These are phyloP conservation scores for Pardosa pseudoannulata DNA, from an alignment of 2,888 invertebrate genomes.

Conservation along the genomic window DNA sequence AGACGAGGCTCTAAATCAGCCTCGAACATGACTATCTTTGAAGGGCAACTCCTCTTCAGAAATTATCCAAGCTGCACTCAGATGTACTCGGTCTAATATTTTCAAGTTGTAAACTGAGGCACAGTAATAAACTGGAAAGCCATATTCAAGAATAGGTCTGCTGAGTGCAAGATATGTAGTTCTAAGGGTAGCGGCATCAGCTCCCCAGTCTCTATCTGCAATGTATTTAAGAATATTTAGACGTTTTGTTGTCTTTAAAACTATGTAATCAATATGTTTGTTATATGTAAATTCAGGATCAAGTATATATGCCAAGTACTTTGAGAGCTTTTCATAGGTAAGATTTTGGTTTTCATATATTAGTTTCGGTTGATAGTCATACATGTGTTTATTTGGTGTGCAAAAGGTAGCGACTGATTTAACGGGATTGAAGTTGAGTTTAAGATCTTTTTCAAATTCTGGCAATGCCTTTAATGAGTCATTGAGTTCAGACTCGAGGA, in stretches of 20 bases:
- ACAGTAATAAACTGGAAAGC: not conserved
- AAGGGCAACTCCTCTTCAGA: slow-evolving; percentile 10
- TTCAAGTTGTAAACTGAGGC: not conserved
- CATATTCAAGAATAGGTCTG: not conserved
- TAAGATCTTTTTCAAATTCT: not conserved
- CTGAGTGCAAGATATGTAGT: slow-evolving; percentile 4
- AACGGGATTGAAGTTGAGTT: not conserved
- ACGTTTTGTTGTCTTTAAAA: slow-evolving; percentile 8
- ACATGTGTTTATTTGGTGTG: not conserved
- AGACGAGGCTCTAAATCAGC: not conserved
- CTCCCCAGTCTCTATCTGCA: slow-evolving; percentile 18
- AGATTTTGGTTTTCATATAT: not conserved
- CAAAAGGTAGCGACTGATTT: not conserved
- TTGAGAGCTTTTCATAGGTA: not conserved
- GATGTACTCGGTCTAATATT: slow-evolving; percentile 11
- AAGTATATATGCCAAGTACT: not conserved
- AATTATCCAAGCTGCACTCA: slow-evolving; percentile 21
- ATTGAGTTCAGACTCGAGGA: not conserved
- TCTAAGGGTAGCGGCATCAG: not conserved
- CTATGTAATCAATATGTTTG: slow-evolving; percentile 26
- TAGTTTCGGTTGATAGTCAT: not conserved
- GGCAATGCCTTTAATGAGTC: not conserved
- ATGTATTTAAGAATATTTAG: slow-evolving; percentile 22
- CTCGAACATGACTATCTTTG: slow-evolving; percentile 9
- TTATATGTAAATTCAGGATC: not conserved